Conservation (phyloP, 2,888 invertebrate species). For the Cyrtodaria siliqua region DNA sequence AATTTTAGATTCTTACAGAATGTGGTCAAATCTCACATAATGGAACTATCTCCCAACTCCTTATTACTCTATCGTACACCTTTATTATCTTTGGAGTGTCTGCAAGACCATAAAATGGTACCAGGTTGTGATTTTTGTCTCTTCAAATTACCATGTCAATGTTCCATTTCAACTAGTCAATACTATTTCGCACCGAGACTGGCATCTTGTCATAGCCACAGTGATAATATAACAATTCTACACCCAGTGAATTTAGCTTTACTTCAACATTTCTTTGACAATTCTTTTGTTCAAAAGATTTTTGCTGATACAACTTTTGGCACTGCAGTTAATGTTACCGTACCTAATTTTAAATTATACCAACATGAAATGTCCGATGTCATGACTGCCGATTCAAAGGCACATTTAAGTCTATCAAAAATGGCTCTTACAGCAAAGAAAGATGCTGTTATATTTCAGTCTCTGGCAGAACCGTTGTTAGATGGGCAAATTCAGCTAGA, state of each 20-base stretch:
- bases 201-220: too few species aligned
- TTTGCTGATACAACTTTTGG: constrained; percentile 12
- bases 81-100: constrained; percentile 23
- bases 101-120: constrained; percentile 18
- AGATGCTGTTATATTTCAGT: constrained; percentile 27
- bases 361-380: too few species aligned
- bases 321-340: constrained; percentile 7
- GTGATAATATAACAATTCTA: too few species aligned
- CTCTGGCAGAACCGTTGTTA: constrained; percentile 24
- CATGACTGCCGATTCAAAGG: constrained; percentile 16
- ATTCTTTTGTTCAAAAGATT: constrained; percentile 7
- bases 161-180: too few species aligned
- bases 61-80: constrained; percentile 22
- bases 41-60: constrained; percentile 17
- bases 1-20: constrained; percentile 34
- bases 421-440: constrained; percentile 29
- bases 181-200: too few species aligned
- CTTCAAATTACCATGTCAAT: too few species aligned
- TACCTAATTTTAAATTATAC: too few species aligned
- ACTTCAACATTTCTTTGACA: too few species aligned
- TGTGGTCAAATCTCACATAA: constrained; percentile 28
- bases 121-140: constrained; percentile 41
- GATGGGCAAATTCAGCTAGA: constrained; percentile 18
- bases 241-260: constrained; percentile 2
- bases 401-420: constrained; percentile 29